Percentiles rank a stretch among this genome's conserved stretches.
phyloP scores from a whole-genome alignment of 2,797 vertebrate species.

The Serranus cabrilla region DNA sequence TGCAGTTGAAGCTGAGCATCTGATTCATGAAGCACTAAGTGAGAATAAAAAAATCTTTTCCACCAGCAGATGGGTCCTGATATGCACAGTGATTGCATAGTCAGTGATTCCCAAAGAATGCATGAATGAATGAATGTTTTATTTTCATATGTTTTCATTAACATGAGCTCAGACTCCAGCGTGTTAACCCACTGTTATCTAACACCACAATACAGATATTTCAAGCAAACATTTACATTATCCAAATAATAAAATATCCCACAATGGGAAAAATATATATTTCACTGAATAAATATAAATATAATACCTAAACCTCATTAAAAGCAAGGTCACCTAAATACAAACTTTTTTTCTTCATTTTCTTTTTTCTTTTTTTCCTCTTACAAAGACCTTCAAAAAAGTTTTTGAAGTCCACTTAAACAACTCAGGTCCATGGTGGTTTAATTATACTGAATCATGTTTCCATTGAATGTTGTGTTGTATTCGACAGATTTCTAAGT shows the following conservation, averaged over 20 bases:
- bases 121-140: too few relatives aligned
- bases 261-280: too few relatives aligned
- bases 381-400: not conserved
- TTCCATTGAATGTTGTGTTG: not conserved
- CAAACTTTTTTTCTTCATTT: not conserved
- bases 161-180: too few relatives aligned
- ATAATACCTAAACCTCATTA: not conserved
- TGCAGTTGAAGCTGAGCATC: constrained; percentile 6
- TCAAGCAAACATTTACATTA: too few relatives aligned
- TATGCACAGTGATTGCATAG: not conserved
- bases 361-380: too few relatives aligned
- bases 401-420: not conserved
- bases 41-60: not conserved
- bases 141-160: too few relatives aligned
- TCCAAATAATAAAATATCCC: too few relatives aligned
- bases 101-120: not conserved
- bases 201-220: too few relatives aligned
- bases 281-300: too few relatives aligned
- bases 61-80: not conserved
- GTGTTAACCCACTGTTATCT: too few relatives aligned
- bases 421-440: not conserved
- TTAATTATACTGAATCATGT: not conserved
- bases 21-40: constrained; percentile 23
- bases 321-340: not conserved
- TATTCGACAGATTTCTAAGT: not conserved